Evolutionary conservation across 2,113 vertebrate genomes (phyloP), one percentile per base, ranked within the genome.

Genomic region (Carassius auratus): DNA sequence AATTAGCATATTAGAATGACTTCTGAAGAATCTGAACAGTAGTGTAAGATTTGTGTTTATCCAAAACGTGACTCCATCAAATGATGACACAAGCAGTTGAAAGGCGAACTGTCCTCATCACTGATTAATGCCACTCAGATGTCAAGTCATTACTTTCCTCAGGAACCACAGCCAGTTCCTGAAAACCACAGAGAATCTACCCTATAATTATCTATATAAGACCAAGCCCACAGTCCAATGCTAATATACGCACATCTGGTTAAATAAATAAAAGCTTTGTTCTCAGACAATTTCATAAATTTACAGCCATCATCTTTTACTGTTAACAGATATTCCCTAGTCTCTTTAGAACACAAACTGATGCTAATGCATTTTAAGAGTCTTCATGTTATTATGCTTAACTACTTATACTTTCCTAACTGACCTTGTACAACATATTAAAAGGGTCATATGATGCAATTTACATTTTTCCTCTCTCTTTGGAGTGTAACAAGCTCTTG

Each of bases 161-260:
- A 87, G 84, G 17, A 90, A 84, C 86, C 87, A 85, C 89, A 88
- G 87, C 86, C 76, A 30, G n/a, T 89, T 87, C 85, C 82, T 62
- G 19, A 50, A 90, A 92, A 88, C 86, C 84, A 0, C 92, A 5
- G 36, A 82, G 71, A 62, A 48, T 83, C 85, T 45, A 78, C 85
- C 87, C 91, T 92, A 52, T 91, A 91, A 93, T 93, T 91, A 93
- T 90, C 88, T 85, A 87, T 87, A 85, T 84, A 87, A 89, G 89
- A 88, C 85, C 86, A 84, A 87, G 85, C 82, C 87, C 85, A 90
- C 89, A 89, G 88, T 84, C 89, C 86, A 86, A 83, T 66, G 33
- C 88, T 87, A 48, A 26, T 80, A 57, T 89, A 59, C 85, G 2
- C 75, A 83, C 86, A 88, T 88, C 88, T 91, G 92, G 89, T 91